Evolutionary conservation across 2,113 vertebrate genomes (phyloP).

Genomic region (Uria lomvia): DNA sequence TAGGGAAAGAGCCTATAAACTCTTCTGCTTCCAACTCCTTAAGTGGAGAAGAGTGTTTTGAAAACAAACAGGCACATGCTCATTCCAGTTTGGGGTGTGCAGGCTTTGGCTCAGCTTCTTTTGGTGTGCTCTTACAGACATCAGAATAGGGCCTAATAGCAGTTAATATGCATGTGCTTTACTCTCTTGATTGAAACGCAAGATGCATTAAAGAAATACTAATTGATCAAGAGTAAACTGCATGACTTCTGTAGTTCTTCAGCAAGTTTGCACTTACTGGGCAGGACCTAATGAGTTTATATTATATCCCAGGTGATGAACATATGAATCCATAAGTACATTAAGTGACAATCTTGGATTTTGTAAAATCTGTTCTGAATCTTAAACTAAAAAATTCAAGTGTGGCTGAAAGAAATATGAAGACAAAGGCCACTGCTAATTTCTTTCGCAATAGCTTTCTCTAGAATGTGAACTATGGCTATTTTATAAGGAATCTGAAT

Average conservation of each 20-base stretch:
- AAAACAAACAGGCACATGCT: rapidly evolving
- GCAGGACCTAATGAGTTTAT: neutral
- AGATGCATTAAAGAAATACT: neutral
- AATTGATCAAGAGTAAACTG: neutral
- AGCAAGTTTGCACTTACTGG: neutral
- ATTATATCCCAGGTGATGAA: neutral
- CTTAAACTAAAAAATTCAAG: neutral
- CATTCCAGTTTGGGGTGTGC: neutral
- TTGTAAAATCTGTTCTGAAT: neutral
- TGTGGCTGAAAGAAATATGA: neutral
- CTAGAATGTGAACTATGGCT: neutral
- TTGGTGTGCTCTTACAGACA: neutral
- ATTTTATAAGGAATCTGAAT: neutral
- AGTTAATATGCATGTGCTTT: neutral
- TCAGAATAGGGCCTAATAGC: neutral
- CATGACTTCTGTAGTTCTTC: neutral
- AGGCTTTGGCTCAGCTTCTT: neutral
- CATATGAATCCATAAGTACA: rapidly evolving
- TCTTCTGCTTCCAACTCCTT: neutral
- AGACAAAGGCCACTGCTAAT: neutral
- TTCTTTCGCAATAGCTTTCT: neutral
- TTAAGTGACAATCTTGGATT: neutral
- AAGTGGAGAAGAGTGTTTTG: neutral
- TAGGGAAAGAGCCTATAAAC: neutral
- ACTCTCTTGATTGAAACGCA: neutral